phyloP scores from a whole-genome alignment of 2,113 vertebrate genomes.

The Halcyon malimbica region DNA sequence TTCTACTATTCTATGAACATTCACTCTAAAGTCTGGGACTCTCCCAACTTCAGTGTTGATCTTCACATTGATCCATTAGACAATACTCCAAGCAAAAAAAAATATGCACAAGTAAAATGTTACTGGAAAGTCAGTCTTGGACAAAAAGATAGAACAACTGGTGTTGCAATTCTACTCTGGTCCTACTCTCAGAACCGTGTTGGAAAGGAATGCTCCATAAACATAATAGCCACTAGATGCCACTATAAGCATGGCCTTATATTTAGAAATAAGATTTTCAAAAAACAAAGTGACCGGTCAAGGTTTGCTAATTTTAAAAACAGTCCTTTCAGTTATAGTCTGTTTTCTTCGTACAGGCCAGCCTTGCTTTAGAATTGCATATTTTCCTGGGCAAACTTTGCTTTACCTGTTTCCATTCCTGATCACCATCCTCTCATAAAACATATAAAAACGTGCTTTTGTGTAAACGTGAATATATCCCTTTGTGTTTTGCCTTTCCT shows the following conservation, averaged over 20 bases:
- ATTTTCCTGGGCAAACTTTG: neutral
- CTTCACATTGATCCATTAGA: neutral
- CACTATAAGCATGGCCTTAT: constrained; percentile 66
- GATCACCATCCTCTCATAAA: neutral
- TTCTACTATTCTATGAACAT: too few species aligned
- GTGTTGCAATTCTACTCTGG: neutral
- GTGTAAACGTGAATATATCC: neutral
- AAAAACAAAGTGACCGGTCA: neutral
- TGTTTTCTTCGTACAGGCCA: neutral
- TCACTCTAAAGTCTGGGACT: neutral
- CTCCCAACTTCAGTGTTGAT: accelerated
- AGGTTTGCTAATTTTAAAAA: neutral
- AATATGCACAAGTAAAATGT: neutral
- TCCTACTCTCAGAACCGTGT: accelerated
- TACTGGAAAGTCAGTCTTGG: neutral
- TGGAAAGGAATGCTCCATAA: neutral
- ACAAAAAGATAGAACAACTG: neutral
- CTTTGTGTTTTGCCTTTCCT: neutral
- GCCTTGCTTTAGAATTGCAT: neutral
- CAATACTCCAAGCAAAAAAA: neutral
- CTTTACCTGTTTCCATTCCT: neutral
- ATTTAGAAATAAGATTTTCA: neutral
- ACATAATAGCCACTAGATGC: constrained; percentile 68
- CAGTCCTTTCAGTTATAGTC: neutral
- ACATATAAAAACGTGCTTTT: neutral